phyloP scores from a whole-genome alignment of 2,797 vertebrate genomes.

The Psittacula echo region DNA sequence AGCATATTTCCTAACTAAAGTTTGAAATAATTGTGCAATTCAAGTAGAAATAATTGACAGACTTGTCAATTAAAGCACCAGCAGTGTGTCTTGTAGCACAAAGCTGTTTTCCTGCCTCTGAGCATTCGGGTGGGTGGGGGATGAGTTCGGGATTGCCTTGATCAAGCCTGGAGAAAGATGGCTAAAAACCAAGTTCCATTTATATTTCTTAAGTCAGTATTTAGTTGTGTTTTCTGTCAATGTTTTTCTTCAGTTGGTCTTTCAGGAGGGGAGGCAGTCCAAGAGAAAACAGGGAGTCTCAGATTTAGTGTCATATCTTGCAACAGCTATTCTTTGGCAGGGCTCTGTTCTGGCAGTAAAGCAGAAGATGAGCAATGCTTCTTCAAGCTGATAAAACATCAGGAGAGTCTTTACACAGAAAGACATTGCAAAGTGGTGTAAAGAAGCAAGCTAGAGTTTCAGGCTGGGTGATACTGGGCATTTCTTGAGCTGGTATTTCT shows the following conservation, averaged over 20 bases:
- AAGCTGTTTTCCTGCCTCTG: background rate
- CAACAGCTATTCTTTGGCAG: slow-evolving; percentile 37
- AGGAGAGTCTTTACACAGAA: background rate
- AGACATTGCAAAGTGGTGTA: background rate
- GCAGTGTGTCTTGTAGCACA: background rate
- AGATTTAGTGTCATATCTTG: background rate
- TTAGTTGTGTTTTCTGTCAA: slow-evolving; percentile 22
- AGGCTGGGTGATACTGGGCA: background rate
- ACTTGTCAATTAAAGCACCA: background rate
- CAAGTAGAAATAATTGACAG: background rate
- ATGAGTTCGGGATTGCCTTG: background rate
- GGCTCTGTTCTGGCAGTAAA: slow-evolving; percentile 25
- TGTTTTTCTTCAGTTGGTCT: slow-evolving; percentile 22
- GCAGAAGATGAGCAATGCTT: background rate
- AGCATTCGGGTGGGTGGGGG: background rate
- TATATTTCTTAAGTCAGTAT: background rate
- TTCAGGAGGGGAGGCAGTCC: background rate
- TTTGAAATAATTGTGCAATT: background rate
- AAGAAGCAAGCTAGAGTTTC: background rate
- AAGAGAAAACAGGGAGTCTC: slow-evolving; percentile 10
- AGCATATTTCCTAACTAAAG: background rate
- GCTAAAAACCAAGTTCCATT: slow-evolving; percentile 16
- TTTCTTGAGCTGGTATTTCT: slow-evolving; percentile 15
- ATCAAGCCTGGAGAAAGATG: background rate
- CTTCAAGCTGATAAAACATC: background rate